Conservation (phyloP, 2,888 invertebrate genomes). For the Pollenia labialis region DNA sequence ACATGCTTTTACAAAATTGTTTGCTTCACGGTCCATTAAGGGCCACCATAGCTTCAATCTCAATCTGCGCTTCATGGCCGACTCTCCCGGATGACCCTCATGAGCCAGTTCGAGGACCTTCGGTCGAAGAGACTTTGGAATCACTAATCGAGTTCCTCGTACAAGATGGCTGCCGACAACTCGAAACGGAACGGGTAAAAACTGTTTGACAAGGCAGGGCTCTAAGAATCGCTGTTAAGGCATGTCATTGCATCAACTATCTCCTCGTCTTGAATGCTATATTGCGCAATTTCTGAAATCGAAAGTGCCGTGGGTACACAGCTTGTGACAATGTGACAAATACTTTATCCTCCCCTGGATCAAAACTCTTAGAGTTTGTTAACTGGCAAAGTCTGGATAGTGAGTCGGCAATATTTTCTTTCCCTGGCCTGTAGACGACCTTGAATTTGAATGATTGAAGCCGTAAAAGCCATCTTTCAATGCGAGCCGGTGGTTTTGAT, state of each 20-base stretch:
- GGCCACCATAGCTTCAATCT: slow-evolving; percentile 69
- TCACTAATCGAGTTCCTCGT: slow-evolving; percentile 49
- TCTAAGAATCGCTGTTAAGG: slow-evolving; percentile 38
- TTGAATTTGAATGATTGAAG: no score
- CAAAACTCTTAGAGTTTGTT: no score
- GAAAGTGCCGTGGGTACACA: slow-evolving; percentile 56
- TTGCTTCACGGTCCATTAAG: slow-evolving; percentile 53
- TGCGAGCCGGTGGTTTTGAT: no score
- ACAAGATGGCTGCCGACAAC: slow-evolving; percentile 64
- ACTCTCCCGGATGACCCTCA: slow-evolving; percentile 77
- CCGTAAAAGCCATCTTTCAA: no score
- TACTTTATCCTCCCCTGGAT: slow-evolving; percentile 44
- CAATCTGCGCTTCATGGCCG: slow-evolving; percentile 60
- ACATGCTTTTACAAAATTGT: slow-evolving; percentile 53
- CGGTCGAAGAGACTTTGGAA: slow-evolving; percentile 54
- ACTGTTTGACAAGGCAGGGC: slow-evolving; percentile 7
- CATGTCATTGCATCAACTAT: slow-evolving; percentile 44
- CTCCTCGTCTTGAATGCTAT: slow-evolving; percentile 39
- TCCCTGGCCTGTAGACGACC: no score
- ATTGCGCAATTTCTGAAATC: slow-evolving; percentile 44
- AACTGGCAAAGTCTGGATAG: no score
- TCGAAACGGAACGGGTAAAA: slow-evolving; percentile 57
- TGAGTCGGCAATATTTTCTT: no score
- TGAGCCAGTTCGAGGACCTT: slow-evolving; percentile 76
- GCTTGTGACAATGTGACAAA: slow-evolving; percentile 38